Evolutionary conservation across 2,888 invertebrate species (phyloP).

Genomic region (Pharmacophagus antenor): DNA sequence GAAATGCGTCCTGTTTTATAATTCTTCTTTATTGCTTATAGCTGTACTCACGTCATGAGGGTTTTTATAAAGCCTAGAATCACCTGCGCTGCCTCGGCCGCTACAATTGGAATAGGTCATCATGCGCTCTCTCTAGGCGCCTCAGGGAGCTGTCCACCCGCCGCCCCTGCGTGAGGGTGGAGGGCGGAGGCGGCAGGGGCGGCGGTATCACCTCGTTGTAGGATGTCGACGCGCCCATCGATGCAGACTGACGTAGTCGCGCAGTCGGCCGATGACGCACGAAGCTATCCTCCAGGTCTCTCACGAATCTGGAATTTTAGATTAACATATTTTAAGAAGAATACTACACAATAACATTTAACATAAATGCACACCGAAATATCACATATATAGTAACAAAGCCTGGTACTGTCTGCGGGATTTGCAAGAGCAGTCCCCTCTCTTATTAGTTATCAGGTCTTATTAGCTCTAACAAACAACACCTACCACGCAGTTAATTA

Average conservation of each 20-base stretch:
- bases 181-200: slow-evolving; percentile 79
- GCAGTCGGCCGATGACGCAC: slow-evolving; percentile 78
- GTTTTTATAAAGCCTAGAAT: neutral
- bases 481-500: too few relatives aligned
- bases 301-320: slow-evolving; percentile 72
- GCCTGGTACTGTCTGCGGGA: too few relatives aligned
- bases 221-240: slow-evolving; percentile 70
- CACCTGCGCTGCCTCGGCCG: slow-evolving; percentile 79
- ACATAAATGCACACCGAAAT: too few relatives aligned
- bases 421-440: too few relatives aligned
- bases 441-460: too few relatives aligned
- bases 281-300: slow-evolving; percentile 77
- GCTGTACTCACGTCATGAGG: too few relatives aligned
- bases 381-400: too few relatives aligned
- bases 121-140: slow-evolving; percentile 91
- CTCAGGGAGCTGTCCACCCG: slow-evolving; percentile 90
- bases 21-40: too few relatives aligned
- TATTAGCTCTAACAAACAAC: too few relatives aligned
- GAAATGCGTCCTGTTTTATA: too few relatives aligned
- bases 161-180: slow-evolving; percentile 90
- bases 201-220: slow-evolving; percentile 74
- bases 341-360: too few relatives aligned
- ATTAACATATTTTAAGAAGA: too few relatives aligned
- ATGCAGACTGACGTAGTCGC: slow-evolving; percentile 80
- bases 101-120: slow-evolving; percentile 96